Percentiles rank a stretch among this genome's conserved stretches.
Conservation (phyloP, 2,888 invertebrate species). For the Noctua pronuba region DNA sequence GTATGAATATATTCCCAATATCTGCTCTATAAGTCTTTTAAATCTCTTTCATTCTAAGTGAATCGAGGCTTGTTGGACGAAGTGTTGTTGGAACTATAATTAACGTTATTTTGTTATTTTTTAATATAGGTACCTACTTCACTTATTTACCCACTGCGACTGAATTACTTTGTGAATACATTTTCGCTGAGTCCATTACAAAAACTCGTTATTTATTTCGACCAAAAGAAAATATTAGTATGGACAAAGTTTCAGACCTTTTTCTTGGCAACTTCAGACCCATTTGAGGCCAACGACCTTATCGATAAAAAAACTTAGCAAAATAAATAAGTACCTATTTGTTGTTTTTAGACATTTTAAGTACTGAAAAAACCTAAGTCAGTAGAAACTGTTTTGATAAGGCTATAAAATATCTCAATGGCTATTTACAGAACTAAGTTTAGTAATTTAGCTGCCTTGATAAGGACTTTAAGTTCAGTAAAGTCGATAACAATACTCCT, state of each 20-base stretch:
- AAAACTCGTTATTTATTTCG: slow-evolving; percentile 20
- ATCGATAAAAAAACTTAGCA: neutral
- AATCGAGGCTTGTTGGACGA: neutral
- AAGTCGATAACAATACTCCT: slow-evolving; percentile 45
- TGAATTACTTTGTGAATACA: neutral
- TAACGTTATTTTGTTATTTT: neutral
- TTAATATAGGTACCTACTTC: neutral
- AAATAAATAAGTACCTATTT: slow-evolving; percentile 6
- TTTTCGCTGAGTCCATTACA: neutral
- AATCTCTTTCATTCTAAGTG: no score
- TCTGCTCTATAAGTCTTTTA: no score
- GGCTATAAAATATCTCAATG: slow-evolving; percentile 66
- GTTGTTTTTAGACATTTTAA: slow-evolving; percentile 17
- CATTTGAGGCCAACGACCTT: slow-evolving; percentile 9
- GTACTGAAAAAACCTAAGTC: slow-evolving; percentile 25
- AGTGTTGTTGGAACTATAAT: neutral
- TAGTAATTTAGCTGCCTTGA: slow-evolving; percentile 69
- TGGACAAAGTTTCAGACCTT: neutral
- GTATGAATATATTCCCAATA: no score
- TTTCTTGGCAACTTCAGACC: slow-evolving; percentile 21
- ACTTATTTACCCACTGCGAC: neutral
- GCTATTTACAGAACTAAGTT: slow-evolving; percentile 61
- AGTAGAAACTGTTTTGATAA: slow-evolving; percentile 64
- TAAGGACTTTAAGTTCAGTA: slow-evolving; percentile 56
- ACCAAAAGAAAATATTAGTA: slow-evolving; percentile 15